Evolutionary conservation across 2,888 invertebrate genomes (phyloP).

Genomic region (Drosophila greeni): DNA sequence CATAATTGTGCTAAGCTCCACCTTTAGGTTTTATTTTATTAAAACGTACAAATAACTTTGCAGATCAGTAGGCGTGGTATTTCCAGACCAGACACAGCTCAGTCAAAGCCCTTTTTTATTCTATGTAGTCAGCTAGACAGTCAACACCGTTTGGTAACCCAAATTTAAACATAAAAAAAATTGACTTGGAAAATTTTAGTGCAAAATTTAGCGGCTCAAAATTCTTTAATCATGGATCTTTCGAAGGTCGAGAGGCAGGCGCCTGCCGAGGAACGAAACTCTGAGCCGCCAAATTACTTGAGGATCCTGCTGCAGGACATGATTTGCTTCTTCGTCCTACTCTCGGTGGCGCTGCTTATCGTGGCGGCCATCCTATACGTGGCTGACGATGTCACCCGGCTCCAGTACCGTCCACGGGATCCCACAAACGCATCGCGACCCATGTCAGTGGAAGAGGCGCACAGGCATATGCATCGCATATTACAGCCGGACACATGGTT

Average conservation of each 20-base stretch:
- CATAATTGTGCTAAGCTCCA: background rate
- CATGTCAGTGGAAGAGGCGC: background rate
- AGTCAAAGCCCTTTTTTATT: slow-evolving; percentile 26
- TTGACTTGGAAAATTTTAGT: background rate
- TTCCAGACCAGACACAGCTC: background rate
- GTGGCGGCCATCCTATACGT: slow-evolving; percentile 34
- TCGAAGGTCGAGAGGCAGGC: slow-evolving; percentile 27
- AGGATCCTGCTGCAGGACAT: slow-evolving; percentile 37
- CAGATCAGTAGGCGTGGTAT: slow-evolving; percentile 47
- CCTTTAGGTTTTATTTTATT: background rate
- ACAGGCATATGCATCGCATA: background rate
- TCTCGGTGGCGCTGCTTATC: slow-evolving; percentile 33
- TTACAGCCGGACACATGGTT: slow-evolving; percentile 16
- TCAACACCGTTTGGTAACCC: slow-evolving; percentile 34
- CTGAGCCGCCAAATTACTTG: background rate
- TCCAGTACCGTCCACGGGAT: background rate
- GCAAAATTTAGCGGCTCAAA: slow-evolving; percentile 1
- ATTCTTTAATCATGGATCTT: slow-evolving; percentile 26
- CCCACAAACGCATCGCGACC: background rate
- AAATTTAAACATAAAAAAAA: slow-evolving; percentile 10
- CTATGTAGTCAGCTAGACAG: slow-evolving; percentile 25
- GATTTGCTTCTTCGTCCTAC: slow-evolving; percentile 41
- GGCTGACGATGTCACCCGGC: slow-evolving; percentile 19
- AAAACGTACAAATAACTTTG: background rate
- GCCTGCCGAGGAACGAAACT: background rate